Conservation (phyloP, 1,140 invertebrate species). For the Cyphomyrmex costatus region DNA sequence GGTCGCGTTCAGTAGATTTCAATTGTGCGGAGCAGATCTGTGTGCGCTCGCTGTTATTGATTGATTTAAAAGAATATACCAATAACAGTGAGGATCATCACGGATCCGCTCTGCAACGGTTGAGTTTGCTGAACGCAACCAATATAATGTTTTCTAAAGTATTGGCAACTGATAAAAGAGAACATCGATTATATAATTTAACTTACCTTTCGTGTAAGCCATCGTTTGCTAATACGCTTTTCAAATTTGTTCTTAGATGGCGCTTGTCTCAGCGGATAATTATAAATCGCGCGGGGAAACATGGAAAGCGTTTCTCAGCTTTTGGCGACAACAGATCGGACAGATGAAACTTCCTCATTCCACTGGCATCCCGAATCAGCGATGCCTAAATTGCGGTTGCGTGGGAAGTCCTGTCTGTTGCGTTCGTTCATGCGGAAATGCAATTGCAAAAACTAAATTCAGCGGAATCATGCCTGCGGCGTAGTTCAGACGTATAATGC, state of each 20-base stretch:
- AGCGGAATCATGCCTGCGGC: not conserved
- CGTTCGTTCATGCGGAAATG: slow-evolving; percentile 29
- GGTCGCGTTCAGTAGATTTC: too few species aligned
- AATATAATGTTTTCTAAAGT: too few species aligned
- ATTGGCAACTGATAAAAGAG: too few species aligned
- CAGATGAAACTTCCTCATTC: not conserved
- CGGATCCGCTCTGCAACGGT: too few species aligned
- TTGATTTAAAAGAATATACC: too few species aligned
- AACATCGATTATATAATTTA: not conserved
- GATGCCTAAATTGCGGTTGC: not conserved
- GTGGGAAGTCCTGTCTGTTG: slow-evolving; percentile 47
- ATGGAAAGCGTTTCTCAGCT: not conserved
- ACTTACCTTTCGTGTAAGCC: not conserved
- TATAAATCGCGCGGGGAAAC: not conserved
- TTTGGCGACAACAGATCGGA: not conserved
- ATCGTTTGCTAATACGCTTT: not conserved
- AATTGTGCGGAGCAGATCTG: too few species aligned
- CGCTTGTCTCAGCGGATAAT: not conserved
- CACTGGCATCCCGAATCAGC: not conserved
- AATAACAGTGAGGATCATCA: too few species aligned
- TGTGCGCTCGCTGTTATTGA: too few species aligned
- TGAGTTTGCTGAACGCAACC: too few species aligned
- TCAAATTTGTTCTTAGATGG: not conserved
- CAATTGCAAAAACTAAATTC: slow-evolving; percentile 44
- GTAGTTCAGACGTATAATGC: not conserved